Evolutionary conservation across 2,113 vertebrate genomes (phyloP), one percentile per base, ranked within the genome.

Genomic region (Pollimyrus isidori): DNA sequence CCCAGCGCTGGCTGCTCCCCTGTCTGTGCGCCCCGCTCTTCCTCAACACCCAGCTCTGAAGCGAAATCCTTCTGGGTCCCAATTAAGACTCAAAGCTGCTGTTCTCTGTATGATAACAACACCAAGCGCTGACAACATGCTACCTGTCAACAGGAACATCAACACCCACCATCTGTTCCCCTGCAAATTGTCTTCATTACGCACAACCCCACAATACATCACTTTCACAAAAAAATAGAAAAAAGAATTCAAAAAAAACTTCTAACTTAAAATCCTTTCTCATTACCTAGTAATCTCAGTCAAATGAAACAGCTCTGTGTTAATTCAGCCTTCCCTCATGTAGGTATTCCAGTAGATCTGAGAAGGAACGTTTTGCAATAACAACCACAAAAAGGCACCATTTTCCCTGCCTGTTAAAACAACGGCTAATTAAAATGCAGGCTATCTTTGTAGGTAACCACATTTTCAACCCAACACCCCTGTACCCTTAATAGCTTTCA

Each of bases 21-120:
- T 91, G 88, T 91, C 90, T 90, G 89, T 50, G 62, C 53, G 30
- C 83, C 73, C 87, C 89, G 92, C 91, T 94, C 93, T 73, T 86
- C 90, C 91, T 90, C 91, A 90, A 92, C 91, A 88, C 91, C 90
- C 90, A 85, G 89, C 91, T 92, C 90, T 95, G 94, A 92, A 90
- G 92, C 91, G 91, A 95, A 96, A 97, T 96, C 95, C 97, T 97
- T 97, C 96, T 97, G 96, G 97, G 96, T 97, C 96, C 96, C 97
- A 98, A 97, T 97, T 98, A 97, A 96, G 95, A 94, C 96, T 97
- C 96, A 96, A 95, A 97, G 95, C 97, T 97, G 96, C 96, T 97
- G 95, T 96, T 96, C 95, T 95, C 95, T 96, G 94, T 96, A 96
- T 93, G 94, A 95, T 94, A 95, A 96, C 95, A 97, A 96, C 96